These are phyloP conservation scores for Unio delphinus DNA, from an alignment of 2,888 invertebrate genomes.

Conservation along the genomic window DNA sequence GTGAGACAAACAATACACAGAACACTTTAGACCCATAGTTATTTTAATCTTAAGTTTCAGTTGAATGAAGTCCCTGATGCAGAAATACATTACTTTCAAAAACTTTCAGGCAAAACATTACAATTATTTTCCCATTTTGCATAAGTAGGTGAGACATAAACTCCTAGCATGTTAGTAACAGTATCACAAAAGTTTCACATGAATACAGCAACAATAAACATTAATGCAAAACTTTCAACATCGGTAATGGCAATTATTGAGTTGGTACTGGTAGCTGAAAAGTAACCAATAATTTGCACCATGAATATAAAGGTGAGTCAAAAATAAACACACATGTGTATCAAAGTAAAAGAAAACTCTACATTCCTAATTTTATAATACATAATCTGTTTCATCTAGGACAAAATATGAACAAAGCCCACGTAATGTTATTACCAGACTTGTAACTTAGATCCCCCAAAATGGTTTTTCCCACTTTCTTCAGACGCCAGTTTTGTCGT, in stretches of 20 bases:
- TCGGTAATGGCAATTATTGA: not conserved
- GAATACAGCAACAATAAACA: not conserved
- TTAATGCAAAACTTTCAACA: not conserved
- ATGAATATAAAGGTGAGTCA: too few relatives aligned
- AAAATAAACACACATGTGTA: not conserved
- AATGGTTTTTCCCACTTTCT: constrained; percentile 94
- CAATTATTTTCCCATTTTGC: too few relatives aligned
- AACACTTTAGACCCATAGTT: too few relatives aligned
- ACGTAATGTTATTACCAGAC: constrained; percentile 75
- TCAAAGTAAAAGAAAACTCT: not conserved
- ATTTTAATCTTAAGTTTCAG: too few relatives aligned
- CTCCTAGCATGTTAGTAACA: not conserved
- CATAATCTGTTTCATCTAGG: not conserved
- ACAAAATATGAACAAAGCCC: not conserved
- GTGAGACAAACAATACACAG: too few relatives aligned
- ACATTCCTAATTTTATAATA: not conserved
- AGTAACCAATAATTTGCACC: too few relatives aligned
- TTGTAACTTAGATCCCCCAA: constrained; percentile 96
- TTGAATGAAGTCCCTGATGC: too few relatives aligned
- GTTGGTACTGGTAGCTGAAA: not conserved
- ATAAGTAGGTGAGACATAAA: too few relatives aligned
- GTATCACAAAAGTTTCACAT: not conserved
- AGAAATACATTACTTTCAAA: too few relatives aligned
- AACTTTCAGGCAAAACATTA: too few relatives aligned
- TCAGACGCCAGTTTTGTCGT: constrained; percentile 95